phyloP scores from a whole-genome alignment of 2,113 vertebrate genomes.

The Corvus hawaiiensis region DNA sequence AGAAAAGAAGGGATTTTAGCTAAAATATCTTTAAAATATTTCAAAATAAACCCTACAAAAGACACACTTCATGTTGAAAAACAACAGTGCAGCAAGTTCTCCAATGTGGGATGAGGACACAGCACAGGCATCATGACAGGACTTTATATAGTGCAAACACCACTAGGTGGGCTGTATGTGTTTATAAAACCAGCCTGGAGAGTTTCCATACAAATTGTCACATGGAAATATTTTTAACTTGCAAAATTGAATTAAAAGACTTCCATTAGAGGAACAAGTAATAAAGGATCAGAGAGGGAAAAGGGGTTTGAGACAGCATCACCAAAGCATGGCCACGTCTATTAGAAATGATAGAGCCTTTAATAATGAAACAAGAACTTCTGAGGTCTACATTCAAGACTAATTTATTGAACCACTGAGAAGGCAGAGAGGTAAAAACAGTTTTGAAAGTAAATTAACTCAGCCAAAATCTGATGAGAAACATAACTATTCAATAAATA shows the following conservation, averaged over 20 bases:
- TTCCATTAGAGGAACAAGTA: not conserved
- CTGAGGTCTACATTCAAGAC: constrained; percentile 29
- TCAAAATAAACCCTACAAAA: not conserved
- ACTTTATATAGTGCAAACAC: not conserved
- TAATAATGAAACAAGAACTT: constrained; percentile 50
- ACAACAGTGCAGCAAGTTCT: not conserved
- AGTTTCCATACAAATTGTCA: not conserved
- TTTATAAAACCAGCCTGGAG: not conserved
- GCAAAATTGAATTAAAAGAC: not conserved
- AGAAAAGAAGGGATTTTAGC: not conserved
- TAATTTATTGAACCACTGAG: not conserved
- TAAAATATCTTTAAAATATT: not conserved
- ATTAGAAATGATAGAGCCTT: not conserved
- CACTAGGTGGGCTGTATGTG: not conserved
- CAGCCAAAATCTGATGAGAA: not conserved
- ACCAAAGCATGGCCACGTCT: not conserved
- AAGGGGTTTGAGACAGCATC: not conserved
- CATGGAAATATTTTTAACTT: not conserved
- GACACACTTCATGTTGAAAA: not conserved
- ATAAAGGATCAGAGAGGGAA: not conserved
- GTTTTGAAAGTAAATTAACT: not conserved
- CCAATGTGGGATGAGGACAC: not conserved
- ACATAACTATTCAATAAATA: not conserved
- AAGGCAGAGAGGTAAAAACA: not conserved
- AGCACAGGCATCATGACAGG: not conserved